Percentiles rank a stretch among this genome's conserved stretches.
Conservation (phyloP, 2,113 vertebrate species). For the Edolisoma coerulescens region DNA sequence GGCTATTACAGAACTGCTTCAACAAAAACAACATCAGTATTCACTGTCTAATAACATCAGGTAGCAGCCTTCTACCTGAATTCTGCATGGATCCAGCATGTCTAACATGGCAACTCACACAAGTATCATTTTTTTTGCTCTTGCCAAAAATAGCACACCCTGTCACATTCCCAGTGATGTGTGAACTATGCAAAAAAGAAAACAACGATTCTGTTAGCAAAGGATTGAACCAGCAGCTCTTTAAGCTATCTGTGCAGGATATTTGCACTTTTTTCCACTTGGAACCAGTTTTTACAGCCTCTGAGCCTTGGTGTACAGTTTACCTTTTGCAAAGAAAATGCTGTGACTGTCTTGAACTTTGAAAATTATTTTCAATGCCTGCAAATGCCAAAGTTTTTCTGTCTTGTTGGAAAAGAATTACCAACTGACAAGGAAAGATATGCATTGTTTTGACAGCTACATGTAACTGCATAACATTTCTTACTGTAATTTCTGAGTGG, state of each 20-base stretch:
- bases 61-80: conserved; percentile 83
- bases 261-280: conserved; percentile 71
- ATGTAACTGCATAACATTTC: conserved; percentile 88
- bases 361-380: conserved; percentile 67
- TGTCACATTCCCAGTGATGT: conserved; percentile 76
- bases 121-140: conserved; percentile 75
- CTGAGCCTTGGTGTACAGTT: conserved; percentile 83
- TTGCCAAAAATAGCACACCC: conserved; percentile 79
- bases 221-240: conserved; percentile 69
- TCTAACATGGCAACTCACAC: conserved; percentile 76
- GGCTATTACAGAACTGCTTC: conserved; percentile 98
- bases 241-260: conserved; percentile 78
- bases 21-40: conserved; percentile 96
- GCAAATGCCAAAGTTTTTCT: conserved; percentile 85
- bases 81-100: conserved; percentile 82
- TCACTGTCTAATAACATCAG: conserved; percentile 93
- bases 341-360: conserved; percentile 64
- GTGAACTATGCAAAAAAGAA: conserved; percentile 88
- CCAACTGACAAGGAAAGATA: conserved; percentile 76
- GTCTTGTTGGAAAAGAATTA: conserved; percentile 70
- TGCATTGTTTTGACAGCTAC: conserved; percentile 59
- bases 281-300: conserved; percentile 74
- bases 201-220: conserved; percentile 64
- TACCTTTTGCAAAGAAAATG: conserved; percentile 71
- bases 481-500: conserved; percentile 83